Conservation (phyloP, 2,888 invertebrate genomes). For the Clitarchus hookeri region DNA sequence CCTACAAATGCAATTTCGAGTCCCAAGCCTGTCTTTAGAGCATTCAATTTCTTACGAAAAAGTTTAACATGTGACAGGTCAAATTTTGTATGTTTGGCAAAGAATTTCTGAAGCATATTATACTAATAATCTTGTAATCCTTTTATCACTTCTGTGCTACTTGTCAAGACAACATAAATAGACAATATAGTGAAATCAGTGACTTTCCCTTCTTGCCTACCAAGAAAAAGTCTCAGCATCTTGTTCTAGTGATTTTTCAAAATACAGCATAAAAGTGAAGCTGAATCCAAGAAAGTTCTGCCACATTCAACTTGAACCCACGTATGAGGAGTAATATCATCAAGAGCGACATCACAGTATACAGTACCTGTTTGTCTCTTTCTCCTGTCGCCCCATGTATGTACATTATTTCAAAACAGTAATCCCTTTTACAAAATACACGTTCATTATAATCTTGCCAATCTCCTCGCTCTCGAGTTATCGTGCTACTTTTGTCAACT, state of each 20-base stretch:
- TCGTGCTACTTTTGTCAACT: no score
- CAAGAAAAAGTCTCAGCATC: not conserved
- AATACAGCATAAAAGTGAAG: not conserved
- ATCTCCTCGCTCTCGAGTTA: no score
- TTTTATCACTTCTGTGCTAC: not conserved
- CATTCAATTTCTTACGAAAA: not conserved
- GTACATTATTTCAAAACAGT: no score
- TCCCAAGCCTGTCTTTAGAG: not conserved
- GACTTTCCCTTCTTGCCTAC: not conserved
- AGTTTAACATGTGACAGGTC: not conserved
- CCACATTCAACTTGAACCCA: no score
- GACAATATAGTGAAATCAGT: not conserved
- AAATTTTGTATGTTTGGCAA: not conserved
- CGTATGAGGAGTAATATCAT: no score
- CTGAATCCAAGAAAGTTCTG: not conserved
- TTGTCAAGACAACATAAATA: not conserved
- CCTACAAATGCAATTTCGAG: not conserved
- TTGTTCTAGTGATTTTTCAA: not conserved
- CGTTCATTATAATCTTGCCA: no score
- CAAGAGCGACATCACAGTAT: no score
- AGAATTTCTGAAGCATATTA: not conserved
- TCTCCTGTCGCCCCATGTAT: no score
- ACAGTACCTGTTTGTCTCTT: no score
- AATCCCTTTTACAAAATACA: no score
- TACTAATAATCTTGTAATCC: not conserved